These are phyloP conservation scores for Apoderus coryli DNA, from an alignment of 2,888 invertebrate genomes.

Conservation along the genomic window DNA sequence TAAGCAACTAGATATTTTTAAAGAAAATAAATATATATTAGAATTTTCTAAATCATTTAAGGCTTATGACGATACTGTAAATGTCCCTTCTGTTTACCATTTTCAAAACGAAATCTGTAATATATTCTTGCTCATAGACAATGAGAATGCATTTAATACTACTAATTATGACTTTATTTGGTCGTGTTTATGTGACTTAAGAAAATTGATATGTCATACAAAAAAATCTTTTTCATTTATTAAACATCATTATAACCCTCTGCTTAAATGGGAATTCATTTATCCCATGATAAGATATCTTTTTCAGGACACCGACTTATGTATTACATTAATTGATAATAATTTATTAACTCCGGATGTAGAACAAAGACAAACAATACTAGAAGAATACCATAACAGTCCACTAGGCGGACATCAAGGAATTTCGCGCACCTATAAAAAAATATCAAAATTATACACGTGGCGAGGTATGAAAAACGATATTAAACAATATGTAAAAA, in stretches of 20 bases:
- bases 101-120: conserved; percentile 3
- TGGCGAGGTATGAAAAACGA: conserved; percentile 9
- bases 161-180: conserved; percentile 8
- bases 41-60: conserved; percentile 5
- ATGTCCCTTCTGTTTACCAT: conserved; percentile 4
- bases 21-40: conserved; percentile 5
- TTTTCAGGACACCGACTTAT: conserved; percentile 5
- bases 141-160: conserved; percentile 6
- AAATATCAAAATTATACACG: conserved; percentile 7
- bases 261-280: conserved; percentile 10
- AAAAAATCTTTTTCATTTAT: conserved; percentile 4
- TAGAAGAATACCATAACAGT: conserved; percentile 5
- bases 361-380: conserved; percentile 4
- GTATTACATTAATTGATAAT: conserved; percentile 8
- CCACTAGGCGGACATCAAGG: conserved; percentile 9
- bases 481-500: no score
- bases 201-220: neutral
- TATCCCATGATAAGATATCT: conserved; percentile 9
- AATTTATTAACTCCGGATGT: conserved; percentile 5
- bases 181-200: conserved; percentile 5
- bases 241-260: conserved; percentile 7
- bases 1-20: conserved; percentile 1
- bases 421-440: conserved; percentile 9
- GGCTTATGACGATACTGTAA: neutral
- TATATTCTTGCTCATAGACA: conserved; percentile 6